Percentiles rank a stretch among this genome's conserved stretches.
Evolutionary conservation across 2,888 invertebrate species (phyloP).

Genomic region (Hydrotaea cyrtoneurina): DNA sequence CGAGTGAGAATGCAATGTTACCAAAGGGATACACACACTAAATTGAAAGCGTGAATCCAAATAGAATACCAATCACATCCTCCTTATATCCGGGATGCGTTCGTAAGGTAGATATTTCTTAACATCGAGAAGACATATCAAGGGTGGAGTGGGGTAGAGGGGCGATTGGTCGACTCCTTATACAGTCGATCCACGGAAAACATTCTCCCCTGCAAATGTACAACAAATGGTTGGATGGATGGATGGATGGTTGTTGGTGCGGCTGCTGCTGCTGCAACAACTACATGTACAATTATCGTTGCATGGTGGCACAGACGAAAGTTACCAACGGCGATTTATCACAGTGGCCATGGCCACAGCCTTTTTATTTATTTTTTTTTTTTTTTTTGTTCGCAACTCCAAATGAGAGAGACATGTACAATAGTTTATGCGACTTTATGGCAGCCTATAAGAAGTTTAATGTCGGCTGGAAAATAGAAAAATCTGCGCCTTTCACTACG

Average conservation of each 20-base stretch:
- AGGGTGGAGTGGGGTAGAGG: too few species aligned
- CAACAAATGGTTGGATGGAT: constrained; percentile 2
- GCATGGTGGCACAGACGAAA: neutral
- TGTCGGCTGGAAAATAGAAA: constrained; percentile 28
- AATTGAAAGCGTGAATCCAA: constrained; percentile 26
- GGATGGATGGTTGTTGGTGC: too few species aligned
- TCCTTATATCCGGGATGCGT: neutral
- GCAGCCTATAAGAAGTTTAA: constrained; percentile 39
- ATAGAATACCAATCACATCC: constrained; percentile 30
- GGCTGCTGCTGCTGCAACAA: too few species aligned
- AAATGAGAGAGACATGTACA: constrained; percentile 1
- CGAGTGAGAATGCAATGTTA: neutral
- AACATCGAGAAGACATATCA: neutral
- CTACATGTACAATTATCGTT: neutral
- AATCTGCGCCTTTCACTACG: constrained; percentile 30
- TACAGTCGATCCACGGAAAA: neutral
- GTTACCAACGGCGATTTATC: constrained; percentile 6
- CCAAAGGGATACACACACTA: neutral
- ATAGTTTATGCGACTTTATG: constrained; percentile 37
- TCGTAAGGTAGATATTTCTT: constrained; percentile 9
- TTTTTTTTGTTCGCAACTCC: constrained; percentile 14
- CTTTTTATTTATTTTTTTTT: too few species aligned
- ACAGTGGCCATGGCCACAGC: constrained; percentile 16
- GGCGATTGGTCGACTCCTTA: too few species aligned
- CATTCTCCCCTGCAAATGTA: neutral